Percentiles rank a stretch among this genome's conserved stretches.
These are phyloP conservation scores for Luscinia megarhynchos DNA, from an alignment of 2,797 vertebrate species.

Conservation along the genomic window DNA sequence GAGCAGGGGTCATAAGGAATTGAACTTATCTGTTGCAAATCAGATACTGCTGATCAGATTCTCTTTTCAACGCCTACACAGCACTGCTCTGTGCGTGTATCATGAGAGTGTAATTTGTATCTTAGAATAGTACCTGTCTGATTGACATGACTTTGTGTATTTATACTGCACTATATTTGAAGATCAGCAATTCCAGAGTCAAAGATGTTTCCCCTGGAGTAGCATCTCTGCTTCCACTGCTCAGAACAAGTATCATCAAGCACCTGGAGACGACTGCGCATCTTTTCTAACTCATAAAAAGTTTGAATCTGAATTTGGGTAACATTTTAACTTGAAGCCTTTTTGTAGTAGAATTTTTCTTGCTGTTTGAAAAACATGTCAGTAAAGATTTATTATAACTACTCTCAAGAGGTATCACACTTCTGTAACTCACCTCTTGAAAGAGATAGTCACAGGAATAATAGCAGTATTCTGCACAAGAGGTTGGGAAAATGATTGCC, in stretches of 20 bases:
- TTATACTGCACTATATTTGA: not conserved
- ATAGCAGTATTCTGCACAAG: not conserved
- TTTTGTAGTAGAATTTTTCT: slow-evolving; percentile 65
- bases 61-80: not conserved
- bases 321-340: slow-evolving; percentile 70
- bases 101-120: not conserved
- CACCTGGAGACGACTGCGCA: not conserved
- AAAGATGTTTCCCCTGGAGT: slow-evolving; percentile 46
- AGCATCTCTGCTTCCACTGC: slow-evolving; percentile 12
- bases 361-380: slow-evolving; percentile 66
- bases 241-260: slow-evolving; percentile 39
- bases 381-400: slow-evolving; percentile 71
- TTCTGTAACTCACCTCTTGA: slow-evolving; percentile 59
- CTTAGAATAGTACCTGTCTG: not conserved
- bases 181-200: not conserved
- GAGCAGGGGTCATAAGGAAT: not conserved
- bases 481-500: slow-evolving; percentile 18
- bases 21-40: not conserved
- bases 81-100: not conserved
- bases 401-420: slow-evolving; percentile 40
- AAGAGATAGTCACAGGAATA: slow-evolving; percentile 63
- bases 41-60: slow-evolving; percentile 9
- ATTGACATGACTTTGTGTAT: slow-evolving; percentile 5
- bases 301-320: slow-evolving; percentile 62
- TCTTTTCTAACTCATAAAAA: slow-evolving; percentile 65